These are phyloP conservation scores for Rhegmatorhina hoffmannsi DNA, from an alignment of 2,113 vertebrate genomes.

Conservation along the genomic window DNA sequence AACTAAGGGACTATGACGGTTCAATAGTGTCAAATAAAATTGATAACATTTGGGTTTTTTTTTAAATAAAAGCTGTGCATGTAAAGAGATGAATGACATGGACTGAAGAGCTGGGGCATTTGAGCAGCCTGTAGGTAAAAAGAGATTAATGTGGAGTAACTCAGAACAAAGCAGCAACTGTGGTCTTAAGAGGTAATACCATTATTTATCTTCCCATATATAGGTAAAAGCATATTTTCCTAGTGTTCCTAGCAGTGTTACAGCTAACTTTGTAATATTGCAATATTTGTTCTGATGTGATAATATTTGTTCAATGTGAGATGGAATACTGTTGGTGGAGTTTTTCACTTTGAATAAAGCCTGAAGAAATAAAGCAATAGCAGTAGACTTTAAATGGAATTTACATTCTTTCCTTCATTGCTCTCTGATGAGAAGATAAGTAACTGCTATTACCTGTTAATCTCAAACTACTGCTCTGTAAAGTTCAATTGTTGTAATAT, in stretches of 20 bases:
- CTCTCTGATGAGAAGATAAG: not conserved
- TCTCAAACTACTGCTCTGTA: slow-evolving; percentile 25
- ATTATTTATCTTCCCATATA: not conserved
- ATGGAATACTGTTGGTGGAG: not conserved
- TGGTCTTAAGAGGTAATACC: not conserved
- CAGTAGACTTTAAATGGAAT: not conserved
- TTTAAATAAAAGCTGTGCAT: not conserved
- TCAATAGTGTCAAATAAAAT: not conserved
- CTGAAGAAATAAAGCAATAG: slow-evolving; percentile 4
- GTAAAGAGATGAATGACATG: not conserved
- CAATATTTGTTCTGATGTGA: not conserved
- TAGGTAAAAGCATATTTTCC: not conserved
- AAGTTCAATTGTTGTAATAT: slow-evolving; percentile 27
- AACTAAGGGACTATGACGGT: not conserved
- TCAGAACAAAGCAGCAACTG: not conserved
- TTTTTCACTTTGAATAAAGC: not conserved
- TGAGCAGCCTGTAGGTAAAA: not conserved
- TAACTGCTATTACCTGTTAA: slow-evolving; percentile 7
- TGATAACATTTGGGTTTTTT: not conserved
- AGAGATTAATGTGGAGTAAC: not conserved
- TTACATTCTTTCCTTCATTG: not conserved
- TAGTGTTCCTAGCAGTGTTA: not conserved
- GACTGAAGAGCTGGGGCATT: not conserved
- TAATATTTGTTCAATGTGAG: not conserved
- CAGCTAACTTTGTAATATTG: not conserved